A percentile compares a stretch with the other conserved stretches of the same genome.
These are phyloP conservation scores for Caenorhabditis latens DNA, from an alignment of 1,140 invertebrate genomes.

Conservation along the genomic window DNA sequence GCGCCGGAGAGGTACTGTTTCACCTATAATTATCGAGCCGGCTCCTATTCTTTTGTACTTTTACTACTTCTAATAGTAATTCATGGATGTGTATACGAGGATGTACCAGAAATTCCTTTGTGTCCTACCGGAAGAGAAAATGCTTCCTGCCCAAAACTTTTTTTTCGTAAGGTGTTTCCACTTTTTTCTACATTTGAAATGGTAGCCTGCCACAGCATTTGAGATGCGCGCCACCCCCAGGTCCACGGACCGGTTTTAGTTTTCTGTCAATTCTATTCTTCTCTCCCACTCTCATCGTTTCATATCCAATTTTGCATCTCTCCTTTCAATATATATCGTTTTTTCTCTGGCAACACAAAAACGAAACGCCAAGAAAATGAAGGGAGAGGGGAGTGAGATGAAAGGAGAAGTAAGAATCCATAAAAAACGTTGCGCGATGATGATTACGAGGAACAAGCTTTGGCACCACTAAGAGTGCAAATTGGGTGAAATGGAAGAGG, in stretches of 20 bases:
- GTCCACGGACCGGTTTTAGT: slow-evolving; percentile 37
- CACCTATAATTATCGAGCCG: slow-evolving; percentile 55
- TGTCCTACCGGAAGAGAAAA: background rate
- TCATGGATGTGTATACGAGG: no score
- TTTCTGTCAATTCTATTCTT: slow-evolving; percentile 44
- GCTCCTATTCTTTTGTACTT: slow-evolving; percentile 44
- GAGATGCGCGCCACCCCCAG: slow-evolving; percentile 32
- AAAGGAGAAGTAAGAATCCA: slow-evolving; percentile 15
- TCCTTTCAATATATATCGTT: slow-evolving; percentile 37
- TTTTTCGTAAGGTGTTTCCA: background rate
- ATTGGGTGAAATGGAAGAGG: background rate
- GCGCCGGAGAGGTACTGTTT: background rate
- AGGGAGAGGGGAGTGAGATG: background rate
- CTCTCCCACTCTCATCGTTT: slow-evolving; percentile 49
- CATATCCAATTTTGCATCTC: slow-evolving; percentile 54
- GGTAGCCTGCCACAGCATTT: slow-evolving; percentile 32
- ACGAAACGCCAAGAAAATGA: slow-evolving; percentile 39
- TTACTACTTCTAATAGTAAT: background rate
- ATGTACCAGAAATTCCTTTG: background rate
- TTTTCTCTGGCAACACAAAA: slow-evolving; percentile 25
- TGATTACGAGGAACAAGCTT: slow-evolving; percentile 51
- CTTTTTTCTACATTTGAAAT: slow-evolving; percentile 39
- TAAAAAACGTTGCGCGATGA: slow-evolving; percentile 24
- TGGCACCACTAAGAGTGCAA: slow-evolving; percentile 51
- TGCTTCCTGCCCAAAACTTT: background rate